Evolutionary conservation across 2,888 invertebrate genomes (phyloP), one percentile per base, ranked within the genome.

Genomic region (Sphaerophoria taeniata): DNA sequence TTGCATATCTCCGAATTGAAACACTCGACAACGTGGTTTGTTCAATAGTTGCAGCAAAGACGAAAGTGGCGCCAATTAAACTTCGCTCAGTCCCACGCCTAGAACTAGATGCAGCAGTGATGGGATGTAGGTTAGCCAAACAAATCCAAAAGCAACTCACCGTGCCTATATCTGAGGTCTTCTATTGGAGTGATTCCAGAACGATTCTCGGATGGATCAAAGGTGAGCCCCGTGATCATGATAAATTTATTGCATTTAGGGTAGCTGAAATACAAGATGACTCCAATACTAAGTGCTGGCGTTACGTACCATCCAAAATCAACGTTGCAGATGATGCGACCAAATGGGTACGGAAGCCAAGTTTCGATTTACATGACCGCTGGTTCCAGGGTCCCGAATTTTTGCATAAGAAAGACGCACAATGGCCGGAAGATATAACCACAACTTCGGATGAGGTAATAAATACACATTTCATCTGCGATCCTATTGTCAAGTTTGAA

Each of bases 291-390:
- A 51, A 12, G 12, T 31, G 47, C 6, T 67, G 67, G 58, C 56
- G 43, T 0, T 75, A 69, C 12, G 47, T 75, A 14, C 45, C 65
- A 56, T 36, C 74, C 3, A 58, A 67, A 47, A 7, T 4, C 2
- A 75, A 75, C 34, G 51, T 67, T 14, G 75, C 67, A 14, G 75
- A 75, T 75, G 67, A 69, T 33, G 75, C 49, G 6, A 69, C 75
- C 0, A 70, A 70, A 61, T 61, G 45, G 47, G 9, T 14, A n/a
- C 7, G 53, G 6, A 33, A 6, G 6, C 53, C 69, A 6, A 53
- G 14, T 14, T 39, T 70, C 16, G 33, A 36, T 36, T 6, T 33
- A 6, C 9, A 31, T 3, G 31, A 45, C 31, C 33, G 61, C 2
- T 76, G 70, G 76, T 70, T 53, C 33, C 31, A 16, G 9, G 55